Conservation (phyloP, 2,113 vertebrate genomes). For the Silurus meridionalis region DNA sequence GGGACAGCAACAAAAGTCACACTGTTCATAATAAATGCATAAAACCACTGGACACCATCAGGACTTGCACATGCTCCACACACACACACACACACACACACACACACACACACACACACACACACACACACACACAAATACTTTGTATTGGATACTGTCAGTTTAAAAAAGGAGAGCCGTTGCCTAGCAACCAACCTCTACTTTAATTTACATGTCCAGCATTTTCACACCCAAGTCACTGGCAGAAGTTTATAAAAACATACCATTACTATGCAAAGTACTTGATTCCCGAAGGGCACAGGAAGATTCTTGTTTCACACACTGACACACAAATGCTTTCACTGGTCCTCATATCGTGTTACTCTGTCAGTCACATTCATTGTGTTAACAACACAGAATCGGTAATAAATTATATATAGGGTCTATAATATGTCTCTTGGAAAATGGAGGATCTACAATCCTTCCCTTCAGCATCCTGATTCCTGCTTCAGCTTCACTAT, state of each 20-base stretch:
- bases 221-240: not conserved
- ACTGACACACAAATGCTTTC: not conserved
- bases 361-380: not conserved
- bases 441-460: not conserved
- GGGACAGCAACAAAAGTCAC: not conserved
- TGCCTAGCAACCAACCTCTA: constrained; percentile 21
- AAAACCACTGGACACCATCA: not conserved
- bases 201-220: not conserved
- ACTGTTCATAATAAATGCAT: not conserved
- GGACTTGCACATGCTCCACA: not conserved
- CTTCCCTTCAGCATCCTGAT: not conserved
- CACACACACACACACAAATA: not conserved
- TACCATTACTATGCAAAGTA: not conserved
- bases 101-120: too few species aligned
- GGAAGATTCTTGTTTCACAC: not conserved
- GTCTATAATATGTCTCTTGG: not conserved
- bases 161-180: not conserved
- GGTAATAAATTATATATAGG: not conserved
- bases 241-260: not conserved
- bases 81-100: too few species aligned
- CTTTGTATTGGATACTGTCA: not conserved
- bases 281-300: not conserved
- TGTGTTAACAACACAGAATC: not conserved
- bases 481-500: not conserved
- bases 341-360: not conserved